phyloP scores from a whole-genome alignment of 2,113 vertebrate genomes.

The Colistium nudipinnis region DNA sequence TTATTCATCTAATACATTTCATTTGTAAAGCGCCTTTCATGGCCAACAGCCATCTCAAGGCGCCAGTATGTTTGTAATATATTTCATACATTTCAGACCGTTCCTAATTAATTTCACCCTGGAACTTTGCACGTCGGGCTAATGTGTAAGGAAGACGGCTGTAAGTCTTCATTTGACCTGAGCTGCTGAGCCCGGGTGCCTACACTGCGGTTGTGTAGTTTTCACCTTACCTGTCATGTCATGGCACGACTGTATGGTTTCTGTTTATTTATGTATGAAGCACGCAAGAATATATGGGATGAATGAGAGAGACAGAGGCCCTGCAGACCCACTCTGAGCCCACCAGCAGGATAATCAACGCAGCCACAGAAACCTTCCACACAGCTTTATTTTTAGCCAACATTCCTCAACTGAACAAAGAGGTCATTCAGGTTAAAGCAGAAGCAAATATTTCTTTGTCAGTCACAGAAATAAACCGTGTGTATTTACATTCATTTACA shows the following conservation, averaged over 20 bases:
- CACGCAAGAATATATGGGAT: constrained; percentile 48
- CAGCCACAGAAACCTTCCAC: constrained; percentile 52
- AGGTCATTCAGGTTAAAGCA: constrained; percentile 60
- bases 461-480: constrained; percentile 43
- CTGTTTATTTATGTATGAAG: constrained; percentile 75
- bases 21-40: too few species aligned
- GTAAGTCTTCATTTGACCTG: background rate
- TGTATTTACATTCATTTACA: constrained; percentile 29
- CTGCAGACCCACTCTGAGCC: constrained; percentile 54
- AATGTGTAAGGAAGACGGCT: too few species aligned
- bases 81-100: constrained; percentile 5
- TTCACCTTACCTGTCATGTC: constrained; percentile 50
- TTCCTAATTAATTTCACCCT: background rate
- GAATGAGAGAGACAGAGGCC: constrained; percentile 42
- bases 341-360: constrained; percentile 36
- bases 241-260: constrained; percentile 45
- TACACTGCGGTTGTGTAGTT: constrained; percentile 49
- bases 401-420: constrained; percentile 61
- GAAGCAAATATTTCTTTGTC: constrained; percentile 45
- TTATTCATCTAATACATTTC: too few species aligned
- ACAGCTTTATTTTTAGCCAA: constrained; percentile 60
- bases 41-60: too few species aligned
- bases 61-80: too few species aligned
- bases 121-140: constrained; percentile 2
- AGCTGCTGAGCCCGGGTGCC: constrained; percentile 23